Base-by-base conservation (phyloP, 2,797 vertebrate genomes). In the Tangara arthus region DNA sequence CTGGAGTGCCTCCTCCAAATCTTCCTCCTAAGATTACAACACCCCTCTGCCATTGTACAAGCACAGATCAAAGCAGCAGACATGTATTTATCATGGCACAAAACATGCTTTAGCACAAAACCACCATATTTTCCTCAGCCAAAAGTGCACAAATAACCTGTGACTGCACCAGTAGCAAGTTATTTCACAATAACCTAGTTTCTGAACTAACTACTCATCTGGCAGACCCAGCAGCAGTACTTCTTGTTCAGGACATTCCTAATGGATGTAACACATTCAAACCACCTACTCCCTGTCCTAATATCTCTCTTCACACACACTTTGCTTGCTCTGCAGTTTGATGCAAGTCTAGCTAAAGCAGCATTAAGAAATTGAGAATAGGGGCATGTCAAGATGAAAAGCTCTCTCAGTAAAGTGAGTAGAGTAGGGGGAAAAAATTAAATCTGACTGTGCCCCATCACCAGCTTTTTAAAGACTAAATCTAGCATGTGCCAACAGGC, bases 381-480 rank as follows among this genome's bases (percentile, higher is more conserved):
- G 8, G 22, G 37, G 17, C 44, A 70, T 8, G 24, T 26, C 81
- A 94, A 83, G 41, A 56, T 28, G 8, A 73, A 76, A 82, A 61
- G 26, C 52, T 49, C 28, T 60, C 44, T 52, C 69, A 42, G 34
- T 75, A 69, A 87, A 87, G 44, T 15, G 13, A 65, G 39, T 6
- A 77, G 30, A 49, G 18, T 6, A 26, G 10, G 10, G 35, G 6
- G 34, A 85, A 69, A 57, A 59, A 65, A 30, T 77, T 49, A 52
- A 65, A 26, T 34, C 17, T 3, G 12, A 75, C 55, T 42, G 18
- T 52, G 46, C n/a, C 73, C 88, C 66, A 86, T 66, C 72, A 63
- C 56, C 60, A 49, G 9, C 13, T 78, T 93, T 79, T 88, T 56
- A 49, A 92, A 92, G 76, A 86, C 79, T 76, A 91, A 91, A 94